phyloP scores from a whole-genome alignment of 1,140 invertebrate species.

The Drosophila funebris region DNA sequence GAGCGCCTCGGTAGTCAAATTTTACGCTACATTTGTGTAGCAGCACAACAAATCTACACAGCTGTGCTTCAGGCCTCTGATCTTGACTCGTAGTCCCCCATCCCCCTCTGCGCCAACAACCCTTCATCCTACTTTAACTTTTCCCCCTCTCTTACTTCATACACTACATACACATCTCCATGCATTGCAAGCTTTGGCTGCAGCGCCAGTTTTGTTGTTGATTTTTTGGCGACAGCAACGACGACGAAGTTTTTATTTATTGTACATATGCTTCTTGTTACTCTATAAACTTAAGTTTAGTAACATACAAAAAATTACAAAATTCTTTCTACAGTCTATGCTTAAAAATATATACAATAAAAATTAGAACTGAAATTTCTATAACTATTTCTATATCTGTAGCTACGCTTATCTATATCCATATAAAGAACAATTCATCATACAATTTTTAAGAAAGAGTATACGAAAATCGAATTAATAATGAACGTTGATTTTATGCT shows the following conservation, averaged over 20 bases:
- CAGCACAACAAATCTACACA: slow-evolving; percentile 14
- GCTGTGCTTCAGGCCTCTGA: slow-evolving; percentile 22
- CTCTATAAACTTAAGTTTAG: background rate
- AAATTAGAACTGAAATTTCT: no score
- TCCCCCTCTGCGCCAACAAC: background rate
- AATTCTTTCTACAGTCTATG: background rate
- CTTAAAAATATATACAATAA: background rate
- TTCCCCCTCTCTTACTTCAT: background rate
- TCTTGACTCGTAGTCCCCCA: slow-evolving; percentile 4
- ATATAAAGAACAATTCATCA: background rate
- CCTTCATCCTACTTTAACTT: background rate
- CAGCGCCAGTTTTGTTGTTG: slow-evolving; percentile 10
- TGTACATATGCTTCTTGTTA: slow-evolving; percentile 3
- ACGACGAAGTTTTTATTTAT: slow-evolving; percentile 32
- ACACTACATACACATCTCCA: background rate
- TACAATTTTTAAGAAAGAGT: slow-evolving; percentile 1
- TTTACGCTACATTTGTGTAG: slow-evolving; percentile 41
- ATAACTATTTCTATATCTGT: no score
- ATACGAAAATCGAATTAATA: background rate
- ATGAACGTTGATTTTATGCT: background rate
- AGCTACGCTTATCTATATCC: background rate
- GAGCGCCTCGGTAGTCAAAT: slow-evolving; percentile 35
- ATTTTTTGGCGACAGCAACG: slow-evolving; percentile 10
- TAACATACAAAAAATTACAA: background rate
- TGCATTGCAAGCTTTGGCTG: background rate